Evolutionary conservation across 2,797 vertebrate genomes (phyloP), one percentile per base, ranked within the genome.

Genomic region (Periophthalmus magnuspinnatus): DNA sequence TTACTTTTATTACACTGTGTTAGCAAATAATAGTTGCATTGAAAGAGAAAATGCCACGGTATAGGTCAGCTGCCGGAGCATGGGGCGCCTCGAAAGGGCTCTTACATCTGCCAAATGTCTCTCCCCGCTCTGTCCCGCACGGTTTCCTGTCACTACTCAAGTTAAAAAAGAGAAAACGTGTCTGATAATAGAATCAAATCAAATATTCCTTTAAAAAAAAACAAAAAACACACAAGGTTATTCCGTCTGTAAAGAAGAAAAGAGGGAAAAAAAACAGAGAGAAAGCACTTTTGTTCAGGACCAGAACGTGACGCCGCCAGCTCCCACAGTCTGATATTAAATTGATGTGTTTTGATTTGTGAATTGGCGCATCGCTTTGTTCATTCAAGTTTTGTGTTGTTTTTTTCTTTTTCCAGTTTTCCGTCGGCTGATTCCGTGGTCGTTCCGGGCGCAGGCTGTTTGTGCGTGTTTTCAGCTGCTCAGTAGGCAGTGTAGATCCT

Each of bases 401-500:
- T n/a, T 48, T 55, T 75, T 22, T 65, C 61, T 34, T 67, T n/a
- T 47, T 48, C 67, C 83, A 90, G 86, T 64, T n/a, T 36, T 71
- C 69, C 28, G 28, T 28, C 28, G 1, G 2, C 38, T 55, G 66
- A 63, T 13, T 36, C 38, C 34, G 6, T 1, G 19, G 24, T 10
- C 17, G 28, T 58, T 32, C 33, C 64, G 54, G 16, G 9, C n/a
- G n/a, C n/a, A n/a, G n/a, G n/a, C n/a, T n/a, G n/a, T 36, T 66
- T 34, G 81, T 88, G 93, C 38, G 86, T 92, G 93, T 86, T 80
- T 92, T 95, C 94, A 88, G 85, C 91, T 96, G 97, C 97, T 99
- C 97, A 99, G 97, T 99, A 98, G 95, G 96, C 96, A 98, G 97
- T 99, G 97, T 99, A 99, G 97, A 98, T 99, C 95, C 97, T 99